These are phyloP conservation scores for Melitaea athalia DNA, from an alignment of 2,888 invertebrate genomes.

Conservation along the genomic window DNA sequence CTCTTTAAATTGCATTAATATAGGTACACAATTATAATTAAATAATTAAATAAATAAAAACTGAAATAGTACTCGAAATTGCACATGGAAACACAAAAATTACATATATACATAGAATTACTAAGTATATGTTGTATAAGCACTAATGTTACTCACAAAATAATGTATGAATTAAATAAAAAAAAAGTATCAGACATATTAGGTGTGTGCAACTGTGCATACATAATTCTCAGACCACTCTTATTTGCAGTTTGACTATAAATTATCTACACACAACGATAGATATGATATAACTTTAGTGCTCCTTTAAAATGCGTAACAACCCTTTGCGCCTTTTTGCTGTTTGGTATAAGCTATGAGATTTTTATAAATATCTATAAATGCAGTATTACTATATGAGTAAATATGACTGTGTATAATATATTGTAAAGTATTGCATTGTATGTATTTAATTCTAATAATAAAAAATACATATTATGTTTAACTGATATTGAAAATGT, in stretches of 20 bases:
- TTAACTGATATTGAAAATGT: too few relatives aligned
- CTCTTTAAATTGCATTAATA: too few relatives aligned
- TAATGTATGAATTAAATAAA: not conserved
- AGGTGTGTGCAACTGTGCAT: not conserved
- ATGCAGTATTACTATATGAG: not conserved
- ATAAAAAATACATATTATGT: too few relatives aligned
- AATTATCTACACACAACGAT: constrained; percentile 2
- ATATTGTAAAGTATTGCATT: too few relatives aligned
- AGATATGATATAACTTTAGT: not conserved
- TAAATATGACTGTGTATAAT: too few relatives aligned
- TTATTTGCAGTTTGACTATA: constrained; percentile 4
- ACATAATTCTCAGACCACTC: not conserved
- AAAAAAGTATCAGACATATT: not conserved
- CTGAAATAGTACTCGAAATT: too few relatives aligned
- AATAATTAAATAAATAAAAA: too few relatives aligned
- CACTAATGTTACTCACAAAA: not conserved
- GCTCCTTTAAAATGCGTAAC: constrained; percentile 5
- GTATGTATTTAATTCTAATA: too few relatives aligned
- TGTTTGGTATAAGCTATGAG: constrained; percentile 13
- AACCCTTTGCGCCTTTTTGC: constrained; percentile 10
- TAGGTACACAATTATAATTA: too few relatives aligned
- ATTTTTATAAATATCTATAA: not conserved
- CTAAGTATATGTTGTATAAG: too few relatives aligned
- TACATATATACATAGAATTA: too few relatives aligned
- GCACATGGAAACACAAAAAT: too few relatives aligned